These are phyloP conservation scores for Archaeoteleia sp. DNA, from an alignment of 2,888 invertebrate species.

Conservation along the genomic window DNA sequence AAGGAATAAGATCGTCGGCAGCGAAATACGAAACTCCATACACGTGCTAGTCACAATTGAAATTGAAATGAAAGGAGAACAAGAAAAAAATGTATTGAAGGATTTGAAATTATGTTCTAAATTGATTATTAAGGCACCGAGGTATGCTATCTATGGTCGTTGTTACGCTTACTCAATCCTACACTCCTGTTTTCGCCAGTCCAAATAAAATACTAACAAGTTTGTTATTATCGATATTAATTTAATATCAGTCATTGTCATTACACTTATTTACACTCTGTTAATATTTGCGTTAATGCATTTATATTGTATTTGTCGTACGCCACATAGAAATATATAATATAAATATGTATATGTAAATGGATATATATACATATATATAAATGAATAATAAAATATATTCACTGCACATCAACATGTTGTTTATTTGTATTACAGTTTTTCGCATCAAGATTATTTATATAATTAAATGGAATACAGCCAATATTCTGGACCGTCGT, in stretches of 20 bases:
- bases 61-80: constrained; percentile 48
- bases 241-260: constrained; percentile 65
- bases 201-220: constrained; percentile 52
- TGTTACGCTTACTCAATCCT: constrained; percentile 8
- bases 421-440: no score
- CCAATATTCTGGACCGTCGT: no score
- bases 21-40: constrained; percentile 35
- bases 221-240: constrained; percentile 63
- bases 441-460: no score
- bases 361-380: constrained; percentile 58
- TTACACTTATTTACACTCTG: constrained; percentile 56
- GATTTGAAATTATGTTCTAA: constrained; percentile 19
- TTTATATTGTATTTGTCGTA: constrained; percentile 67
- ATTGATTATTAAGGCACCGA: constrained; percentile 10
- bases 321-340: constrained; percentile 57
- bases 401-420: no score
- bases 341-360: constrained; percentile 59
- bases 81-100: constrained; percentile 7
- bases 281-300: constrained; percentile 64
- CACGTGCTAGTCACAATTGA: constrained; percentile 73
- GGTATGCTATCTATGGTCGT: no score
- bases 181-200: constrained; percentile 56
- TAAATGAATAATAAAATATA: constrained; percentile 69
- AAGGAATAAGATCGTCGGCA: no score
- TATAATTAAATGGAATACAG: no score